Base-by-base conservation (phyloP, 2,888 invertebrate species). In the Oithona nana region DNA sequence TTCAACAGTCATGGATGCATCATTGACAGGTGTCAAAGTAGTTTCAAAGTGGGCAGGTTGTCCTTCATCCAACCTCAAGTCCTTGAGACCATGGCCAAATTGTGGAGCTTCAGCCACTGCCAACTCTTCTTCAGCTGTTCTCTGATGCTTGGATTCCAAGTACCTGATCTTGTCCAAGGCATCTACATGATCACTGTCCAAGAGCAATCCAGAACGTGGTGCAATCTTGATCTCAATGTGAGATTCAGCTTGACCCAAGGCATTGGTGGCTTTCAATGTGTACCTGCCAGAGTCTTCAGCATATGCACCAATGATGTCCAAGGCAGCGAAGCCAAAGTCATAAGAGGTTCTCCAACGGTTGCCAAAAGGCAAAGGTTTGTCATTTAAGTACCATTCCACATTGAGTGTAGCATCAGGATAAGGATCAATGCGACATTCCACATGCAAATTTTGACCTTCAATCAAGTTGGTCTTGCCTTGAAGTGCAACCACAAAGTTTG, bases 1-100 rank as follows among this genome's bases (percentile, higher is more conserved):
- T 76, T 97, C 95, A 11, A 98, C 92, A 67, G 16, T 83, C 95
- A 98, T 95, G 8, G 92, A 92, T 3, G 97, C 93, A 74, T 98
- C 98, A 70, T 95, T 94, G 48, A 95, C 88, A 0, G 98, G 98
- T 0, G 92, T 89, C 31, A 98, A 76, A 3, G 93, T 93, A 0
- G 92, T 92, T 75, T 94, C 94, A 68, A 95, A 76, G 73, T 94
- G 94, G 64, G 89, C 86, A 61, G 85, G 85, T 65, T 81, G 80
- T 26, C 92, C 92, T 76, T 95, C 94, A 13, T 84, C 79, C 20
- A 88, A 80, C 67, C 84, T 87, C 63, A 82, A 77, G 70, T 86
- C 88, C 70, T 87, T 88, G 67, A 94, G 75, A 6, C 89, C 87
- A 68, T 87, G 81, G 61, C 88, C 88, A 69, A 92, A 92, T 71